Base-by-base conservation (phyloP, 2,888 invertebrate species). In the Rhimphoctona megacephalus region DNA sequence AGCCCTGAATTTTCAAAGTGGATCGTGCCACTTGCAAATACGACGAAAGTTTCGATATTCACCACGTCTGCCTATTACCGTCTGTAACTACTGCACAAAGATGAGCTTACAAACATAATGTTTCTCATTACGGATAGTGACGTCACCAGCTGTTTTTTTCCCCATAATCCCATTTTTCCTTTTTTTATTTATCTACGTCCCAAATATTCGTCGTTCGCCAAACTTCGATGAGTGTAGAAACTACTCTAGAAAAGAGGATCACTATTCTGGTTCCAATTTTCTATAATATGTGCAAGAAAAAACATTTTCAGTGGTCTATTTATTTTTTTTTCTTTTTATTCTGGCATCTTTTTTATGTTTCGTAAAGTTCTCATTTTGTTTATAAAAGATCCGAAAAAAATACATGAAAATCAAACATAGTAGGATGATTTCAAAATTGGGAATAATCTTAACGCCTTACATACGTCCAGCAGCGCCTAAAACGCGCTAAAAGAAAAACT, bases 11-110 rank as follows among this genome's bases (percentile, higher is more conserved):
- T 64, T 81, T 52, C 43, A 77, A 64, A 69, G 83, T 69, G 46
- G 57, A 79, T 74, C 79, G 73, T 84, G 57, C 79, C 73, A 69
- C 74, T 79, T 67, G 79, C 79, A 49, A 79, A 57, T 49, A 74
- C 64, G n/a, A 70, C 30, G 66, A 64, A 78, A 64, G 14, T 83
- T 66, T 72, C 17, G 43, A 43, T 49, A 77, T 61, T 77, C 52
- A 8, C 19, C 39, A n/a, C 33, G 46, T 43, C 72, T 49, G 57
- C 17, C 36, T 19, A 72, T 61, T 43, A 78, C 67, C 11, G 17
- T n/a, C 39, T 57, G 36, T 82, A 81, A 33, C 49, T 46, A 78
- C 49, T 52, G 57, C 43, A 52, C 43, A 72, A 43, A 64, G 8
- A 25, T 39, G 36, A 77, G 52, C 36, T 61, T 22, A 7, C 46